These are phyloP conservation scores for Buceros bicornis DNA, from an alignment of 2,797 vertebrate genomes.

Conservation along the genomic window DNA sequence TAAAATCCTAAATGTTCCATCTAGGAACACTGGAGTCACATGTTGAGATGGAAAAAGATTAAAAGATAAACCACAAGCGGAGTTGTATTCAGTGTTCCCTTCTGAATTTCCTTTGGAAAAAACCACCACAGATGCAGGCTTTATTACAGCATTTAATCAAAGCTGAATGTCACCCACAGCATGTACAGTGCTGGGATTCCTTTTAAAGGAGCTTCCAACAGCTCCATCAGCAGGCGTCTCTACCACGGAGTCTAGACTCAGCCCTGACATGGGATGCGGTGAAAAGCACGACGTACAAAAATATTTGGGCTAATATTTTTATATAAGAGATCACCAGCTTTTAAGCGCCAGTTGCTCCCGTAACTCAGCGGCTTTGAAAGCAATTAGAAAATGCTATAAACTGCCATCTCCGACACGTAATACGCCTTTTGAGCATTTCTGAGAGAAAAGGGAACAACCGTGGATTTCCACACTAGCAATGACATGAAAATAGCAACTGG, in stretches of 20 bases:
- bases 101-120: not conserved
- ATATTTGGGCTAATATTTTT: constrained; percentile 52
- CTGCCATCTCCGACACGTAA: constrained; percentile 12
- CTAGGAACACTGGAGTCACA: not conserved
- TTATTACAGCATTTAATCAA: constrained; percentile 44
- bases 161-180: constrained; percentile 2
- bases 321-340: constrained; percentile 57
- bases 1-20: not conserved
- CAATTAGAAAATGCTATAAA: constrained; percentile 68
- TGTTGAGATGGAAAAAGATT: not conserved
- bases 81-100: not conserved
- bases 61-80: not conserved
- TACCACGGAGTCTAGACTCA: not conserved
- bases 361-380: constrained; percentile 55
- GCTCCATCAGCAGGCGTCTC: not conserved
- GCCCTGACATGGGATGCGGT: not conserved
- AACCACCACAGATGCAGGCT: not conserved
- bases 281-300: not conserved
- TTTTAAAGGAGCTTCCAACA: not conserved
- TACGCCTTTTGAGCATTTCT: constrained; percentile 21
- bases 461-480: not conserved
- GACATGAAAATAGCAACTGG: not conserved
- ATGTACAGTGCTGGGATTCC: not conserved
- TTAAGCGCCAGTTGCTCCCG: constrained; percentile 30
- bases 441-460: constrained; percentile 40